Percentiles rank a stretch among this genome's conserved stretches.
These are phyloP conservation scores for Vireo altiloquus DNA, from an alignment of 2,113 vertebrate genomes.

Conservation along the genomic window DNA sequence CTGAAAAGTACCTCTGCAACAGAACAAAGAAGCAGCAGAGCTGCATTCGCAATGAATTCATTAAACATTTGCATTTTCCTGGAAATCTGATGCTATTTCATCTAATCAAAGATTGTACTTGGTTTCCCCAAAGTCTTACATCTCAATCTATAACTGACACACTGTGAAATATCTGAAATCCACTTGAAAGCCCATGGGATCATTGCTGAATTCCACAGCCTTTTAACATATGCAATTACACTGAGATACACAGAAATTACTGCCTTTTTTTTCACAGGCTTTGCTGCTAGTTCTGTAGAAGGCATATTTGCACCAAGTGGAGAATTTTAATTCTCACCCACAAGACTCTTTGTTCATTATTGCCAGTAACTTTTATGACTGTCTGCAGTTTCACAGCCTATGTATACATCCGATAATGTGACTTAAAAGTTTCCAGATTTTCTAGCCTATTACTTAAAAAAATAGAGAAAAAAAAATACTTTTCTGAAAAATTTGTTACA, in stretches of 20 bases:
- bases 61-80: conserved; percentile 37
- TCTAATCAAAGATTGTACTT: conserved; percentile 34
- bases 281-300: not conserved
- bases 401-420: not conserved
- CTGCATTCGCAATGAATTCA: not conserved
- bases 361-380: not conserved
- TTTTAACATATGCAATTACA: conserved; percentile 41
- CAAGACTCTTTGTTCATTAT: not conserved
- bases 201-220: conserved; percentile 26
- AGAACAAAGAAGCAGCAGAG: conserved; percentile 1
- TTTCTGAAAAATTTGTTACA: not conserved
- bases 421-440: conserved; percentile 22
- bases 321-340: conserved; percentile 17
- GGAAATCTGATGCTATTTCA: conserved; percentile 41
- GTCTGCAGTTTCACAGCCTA: not conserved
- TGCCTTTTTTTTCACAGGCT: not conserved
- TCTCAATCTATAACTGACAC: conserved; percentile 55
- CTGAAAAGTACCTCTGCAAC: not conserved
- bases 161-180: conserved; percentile 52
- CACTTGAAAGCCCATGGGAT: conserved; percentile 41
- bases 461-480: not conserved
- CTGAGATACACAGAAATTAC: conserved; percentile 16
- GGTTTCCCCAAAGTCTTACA: conserved; percentile 18
- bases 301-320: not conserved
- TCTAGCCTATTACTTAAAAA: not conserved